Base-by-base conservation (phyloP, 2,797 vertebrate genomes). In the Sebastes umbrosus region DNA sequence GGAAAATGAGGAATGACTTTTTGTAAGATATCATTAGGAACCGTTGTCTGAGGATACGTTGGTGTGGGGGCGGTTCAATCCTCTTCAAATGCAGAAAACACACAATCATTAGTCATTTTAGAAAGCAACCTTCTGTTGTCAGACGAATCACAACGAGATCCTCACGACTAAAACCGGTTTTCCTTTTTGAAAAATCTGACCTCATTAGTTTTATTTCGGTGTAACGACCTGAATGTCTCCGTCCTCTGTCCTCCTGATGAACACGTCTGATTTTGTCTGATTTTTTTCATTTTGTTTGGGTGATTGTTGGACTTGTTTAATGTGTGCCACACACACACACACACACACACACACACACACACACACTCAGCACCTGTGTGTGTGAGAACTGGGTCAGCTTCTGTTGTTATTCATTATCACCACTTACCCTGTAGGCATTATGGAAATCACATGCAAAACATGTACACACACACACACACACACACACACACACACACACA, bases 341-440 rank as follows among this genome's bases (percentile, higher is more conserved):
- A 29, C 27, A 29, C 27, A 29, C 27, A 27, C 27, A 27, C 25
- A 27, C 27, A 27, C 25, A 24, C 24, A 29, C 27, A 27, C 27
- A 27, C 27, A 29, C 27, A 68, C 22, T 54, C 4, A 75, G 46
- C 72, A 75, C 73, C 64, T 71, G 43, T 66, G 39, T 81, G 72
- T 81, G 72, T 73, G 84, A 80, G 89, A 92, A 91, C 73, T 90
- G 77, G 91, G 91, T 90, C 87, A 87, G 64, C 86, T 77, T 62
- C 66, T 88, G 80, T 89, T 89, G 71, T 84, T 79, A 72, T 80
- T 80, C 84, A 64, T 73, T 50, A 79, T 86, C 78, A 62, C 22
- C 66, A 69, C 79, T 11, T 54, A 63, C 1, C 77, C 84, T 27
- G 3, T 1, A 22, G 77, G 87, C 73, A 20, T 79, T 83, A 90